Conservation (phyloP, 2,888 invertebrate genomes). For the Octonoba sinensis region DNA sequence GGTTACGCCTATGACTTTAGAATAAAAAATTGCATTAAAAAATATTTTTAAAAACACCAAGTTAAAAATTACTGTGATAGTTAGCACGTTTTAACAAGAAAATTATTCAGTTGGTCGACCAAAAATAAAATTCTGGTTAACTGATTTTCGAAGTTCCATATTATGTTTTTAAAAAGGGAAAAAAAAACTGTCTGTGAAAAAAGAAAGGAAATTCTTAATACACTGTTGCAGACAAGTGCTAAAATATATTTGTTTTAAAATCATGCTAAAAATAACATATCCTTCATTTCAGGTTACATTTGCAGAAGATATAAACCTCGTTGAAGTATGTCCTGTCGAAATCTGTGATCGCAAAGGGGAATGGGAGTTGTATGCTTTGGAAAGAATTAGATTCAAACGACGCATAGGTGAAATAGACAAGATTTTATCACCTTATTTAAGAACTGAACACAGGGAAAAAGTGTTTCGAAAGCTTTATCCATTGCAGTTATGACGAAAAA, state of each 20-base stretch:
- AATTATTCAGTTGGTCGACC: too few species aligned
- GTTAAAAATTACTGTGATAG: too few species aligned
- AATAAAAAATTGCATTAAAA: too few species aligned
- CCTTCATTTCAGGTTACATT: constrained; percentile 37
- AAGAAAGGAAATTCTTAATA: background rate
- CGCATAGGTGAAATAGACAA: constrained; percentile 65
- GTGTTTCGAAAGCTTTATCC: constrained; percentile 24
- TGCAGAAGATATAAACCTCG: constrained; percentile 42
- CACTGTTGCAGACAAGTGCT: background rate
- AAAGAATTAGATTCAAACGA: constrained; percentile 66
- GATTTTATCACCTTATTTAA: constrained; percentile 64
- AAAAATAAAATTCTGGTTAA: too few species aligned
- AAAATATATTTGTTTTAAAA: too few species aligned
- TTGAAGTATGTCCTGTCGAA: constrained; percentile 25
- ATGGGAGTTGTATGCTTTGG: constrained; percentile 67
- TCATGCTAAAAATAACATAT: too few species aligned
- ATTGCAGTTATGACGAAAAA: constrained; percentile 35
- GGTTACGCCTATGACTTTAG: too few species aligned
- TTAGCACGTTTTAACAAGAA: too few species aligned
- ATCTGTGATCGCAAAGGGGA: constrained; percentile 53
- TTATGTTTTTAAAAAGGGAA: too few species aligned
- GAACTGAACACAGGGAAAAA: constrained; percentile 64
- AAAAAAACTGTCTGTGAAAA: too few species aligned
- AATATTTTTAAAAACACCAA: too few species aligned
- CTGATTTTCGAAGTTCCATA: too few species aligned